Evolutionary conservation across 2,113 vertebrate genomes (phyloP).

Genomic region (Cavia porcellus): DNA sequence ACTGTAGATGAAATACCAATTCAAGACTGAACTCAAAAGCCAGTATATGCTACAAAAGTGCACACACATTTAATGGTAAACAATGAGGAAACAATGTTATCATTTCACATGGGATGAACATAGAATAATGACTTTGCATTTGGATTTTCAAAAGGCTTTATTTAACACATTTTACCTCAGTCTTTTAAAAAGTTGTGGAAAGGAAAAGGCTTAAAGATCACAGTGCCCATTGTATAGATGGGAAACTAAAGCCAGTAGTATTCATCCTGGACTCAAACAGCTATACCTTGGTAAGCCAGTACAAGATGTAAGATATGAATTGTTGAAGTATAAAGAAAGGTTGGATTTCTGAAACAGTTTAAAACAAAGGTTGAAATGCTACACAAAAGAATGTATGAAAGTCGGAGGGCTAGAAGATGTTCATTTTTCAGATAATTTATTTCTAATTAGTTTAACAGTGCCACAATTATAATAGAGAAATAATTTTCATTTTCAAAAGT

Average conservation of each 20-base stretch:
- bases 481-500: conserved; percentile 65
- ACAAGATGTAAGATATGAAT: background rate
- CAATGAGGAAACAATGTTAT: background rate
- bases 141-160: background rate
- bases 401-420: background rate
- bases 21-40: background rate
- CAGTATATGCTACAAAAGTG: background rate
- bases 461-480: conserved; percentile 37
- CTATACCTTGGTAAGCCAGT: background rate
- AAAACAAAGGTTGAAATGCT: background rate
- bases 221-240: background rate
- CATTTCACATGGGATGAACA: background rate
- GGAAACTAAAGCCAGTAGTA: background rate
- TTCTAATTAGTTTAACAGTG: conserved; percentile 59
- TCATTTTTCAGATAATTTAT: conserved; percentile 44
- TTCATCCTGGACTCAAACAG: background rate
- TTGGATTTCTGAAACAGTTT: conserved; percentile 10
- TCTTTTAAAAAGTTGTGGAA: background rate
- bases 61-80: background rate
- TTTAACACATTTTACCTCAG: background rate
- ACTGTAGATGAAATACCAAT: background rate
- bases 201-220: background rate
- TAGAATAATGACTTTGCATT: background rate
- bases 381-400: conserved; percentile 5
- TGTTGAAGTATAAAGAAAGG: background rate